phyloP scores from a whole-genome alignment of 2,797 vertebrate species.

The Halcyon leucocephala region DNA sequence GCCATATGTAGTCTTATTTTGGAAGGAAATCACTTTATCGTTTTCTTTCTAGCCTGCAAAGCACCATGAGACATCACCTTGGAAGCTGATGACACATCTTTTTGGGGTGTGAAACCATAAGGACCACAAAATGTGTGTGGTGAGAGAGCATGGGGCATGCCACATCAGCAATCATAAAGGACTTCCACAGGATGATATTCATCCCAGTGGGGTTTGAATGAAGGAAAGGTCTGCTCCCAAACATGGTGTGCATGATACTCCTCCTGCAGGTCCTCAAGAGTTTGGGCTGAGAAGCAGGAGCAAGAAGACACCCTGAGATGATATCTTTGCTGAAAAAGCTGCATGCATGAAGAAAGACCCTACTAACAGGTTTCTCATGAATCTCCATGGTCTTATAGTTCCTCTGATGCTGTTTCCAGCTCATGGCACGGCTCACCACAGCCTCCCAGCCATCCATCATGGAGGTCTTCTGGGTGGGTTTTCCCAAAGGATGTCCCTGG shows the following conservation, averaged over 20 bases:
- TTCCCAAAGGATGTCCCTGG: background rate
- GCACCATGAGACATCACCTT: background rate
- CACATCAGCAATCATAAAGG: background rate
- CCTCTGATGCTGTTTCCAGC: background rate
- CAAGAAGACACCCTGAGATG: background rate
- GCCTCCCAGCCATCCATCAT: background rate
- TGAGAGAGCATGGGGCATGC: background rate
- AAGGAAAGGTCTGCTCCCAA: background rate
- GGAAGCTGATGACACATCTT: background rate
- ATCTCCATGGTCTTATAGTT: background rate
- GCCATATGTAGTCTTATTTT: background rate
- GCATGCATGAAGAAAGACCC: background rate
- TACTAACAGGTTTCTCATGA: background rate
- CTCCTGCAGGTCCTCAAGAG: background rate
- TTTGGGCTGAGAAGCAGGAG: background rate
- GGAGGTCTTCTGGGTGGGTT: background rate
- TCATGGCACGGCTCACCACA: background rate
- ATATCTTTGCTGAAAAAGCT: background rate
- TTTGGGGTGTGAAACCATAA: background rate
- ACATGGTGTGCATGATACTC: background rate
- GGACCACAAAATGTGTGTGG: background rate
- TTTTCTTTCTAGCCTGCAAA: background rate
- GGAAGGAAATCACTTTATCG: background rate
- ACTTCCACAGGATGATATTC: background rate
- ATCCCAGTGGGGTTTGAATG: rapidly evolving